phyloP scores from a whole-genome alignment of 2,797 vertebrate species.

The Pelobates cultripes region DNA sequence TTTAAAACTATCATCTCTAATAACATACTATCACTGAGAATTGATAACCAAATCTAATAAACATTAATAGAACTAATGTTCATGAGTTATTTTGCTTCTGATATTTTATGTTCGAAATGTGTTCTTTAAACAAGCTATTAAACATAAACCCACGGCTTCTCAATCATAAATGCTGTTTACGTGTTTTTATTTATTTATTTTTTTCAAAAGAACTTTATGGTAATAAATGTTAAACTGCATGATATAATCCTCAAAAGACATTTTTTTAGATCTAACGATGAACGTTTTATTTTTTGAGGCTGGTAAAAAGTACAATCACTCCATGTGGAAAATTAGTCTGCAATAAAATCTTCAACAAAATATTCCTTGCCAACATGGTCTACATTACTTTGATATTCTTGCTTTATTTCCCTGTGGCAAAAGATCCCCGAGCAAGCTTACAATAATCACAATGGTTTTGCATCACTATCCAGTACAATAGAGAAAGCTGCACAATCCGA shows the following conservation, averaged over 20 bases:
- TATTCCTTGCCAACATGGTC: conserved; percentile 32
- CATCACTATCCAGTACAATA: neutral
- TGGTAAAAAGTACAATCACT: neutral
- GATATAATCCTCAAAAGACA: conserved; percentile 30
- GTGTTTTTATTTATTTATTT: conserved; percentile 5
- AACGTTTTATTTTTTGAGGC: conserved; percentile 23
- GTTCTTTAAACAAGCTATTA: conserved; percentile 45
- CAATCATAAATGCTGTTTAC: conserved; percentile 17
- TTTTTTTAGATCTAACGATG: conserved; percentile 34
- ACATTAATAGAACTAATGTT: conserved; percentile 11
- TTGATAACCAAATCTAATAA: neutral
- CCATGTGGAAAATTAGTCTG: conserved; percentile 34
- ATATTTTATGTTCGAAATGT: conserved; percentile 16
- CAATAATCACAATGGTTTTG: conserved; percentile 39
- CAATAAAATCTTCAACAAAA: conserved; percentile 44
- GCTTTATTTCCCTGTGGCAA: conserved; percentile 43
- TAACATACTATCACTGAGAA: neutral
- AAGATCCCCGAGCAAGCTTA: conserved; percentile 35
- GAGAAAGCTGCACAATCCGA: conserved; percentile 37
- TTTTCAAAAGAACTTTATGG: conserved; percentile 27
- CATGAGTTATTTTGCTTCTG: conserved; percentile 16
- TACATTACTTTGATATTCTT: conserved; percentile 49
- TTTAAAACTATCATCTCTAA: neutral
- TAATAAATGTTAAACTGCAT: conserved; percentile 48
- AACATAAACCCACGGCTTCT: conserved; percentile 26